Percentiles rank a stretch among this genome's conserved stretches.
phyloP scores from a whole-genome alignment of 2,113 vertebrate species.

The Osmerus eperlanus region DNA sequence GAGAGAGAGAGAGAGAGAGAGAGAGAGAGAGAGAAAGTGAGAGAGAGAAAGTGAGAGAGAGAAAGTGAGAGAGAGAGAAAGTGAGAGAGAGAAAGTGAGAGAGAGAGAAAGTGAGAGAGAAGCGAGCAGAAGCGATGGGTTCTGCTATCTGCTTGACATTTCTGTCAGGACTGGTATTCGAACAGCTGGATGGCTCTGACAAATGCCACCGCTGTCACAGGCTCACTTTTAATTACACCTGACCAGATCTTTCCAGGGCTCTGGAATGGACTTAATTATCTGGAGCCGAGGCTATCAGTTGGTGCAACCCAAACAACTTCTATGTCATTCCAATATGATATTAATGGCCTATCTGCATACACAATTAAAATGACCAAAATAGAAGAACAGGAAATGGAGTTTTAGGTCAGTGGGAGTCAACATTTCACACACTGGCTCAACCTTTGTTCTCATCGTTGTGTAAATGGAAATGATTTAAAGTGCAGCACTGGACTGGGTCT shows the following conservation, averaged over 20 bases:
- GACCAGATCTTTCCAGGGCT: constrained; percentile 77
- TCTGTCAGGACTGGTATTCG: constrained; percentile 93
- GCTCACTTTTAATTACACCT: constrained; percentile 92
- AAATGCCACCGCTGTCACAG: constrained; percentile 95
- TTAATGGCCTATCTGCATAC: constrained; percentile 43
- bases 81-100: constrained; percentile 27
- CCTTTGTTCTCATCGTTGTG: constrained; percentile 33
- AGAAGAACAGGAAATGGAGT: constrained; percentile 29
- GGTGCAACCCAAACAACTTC: constrained; percentile 59
- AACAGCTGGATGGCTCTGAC: constrained; percentile 85
- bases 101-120: constrained; percentile 38
- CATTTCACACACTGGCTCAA: constrained; percentile 9
- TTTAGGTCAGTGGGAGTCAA: constrained; percentile 8
- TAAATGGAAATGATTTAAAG: constrained; percentile 32
- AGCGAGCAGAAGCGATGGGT: constrained; percentile 44
- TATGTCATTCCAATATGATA: constrained; percentile 52
- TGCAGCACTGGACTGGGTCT: constrained; percentile 6
- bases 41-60: not conserved
- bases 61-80: no score
- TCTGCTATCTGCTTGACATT: constrained; percentile 92
- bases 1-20: constrained; percentile 3
- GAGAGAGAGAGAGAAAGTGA: not conserved
- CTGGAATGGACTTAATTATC: constrained; percentile 87
- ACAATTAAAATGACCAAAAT: constrained; percentile 45
- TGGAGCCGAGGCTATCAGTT: constrained; percentile 58